Percentiles rank a stretch among this genome's conserved stretches.
phyloP scores from a whole-genome alignment of 2,797 vertebrate genomes.

The Enteromius fasciolatus region DNA sequence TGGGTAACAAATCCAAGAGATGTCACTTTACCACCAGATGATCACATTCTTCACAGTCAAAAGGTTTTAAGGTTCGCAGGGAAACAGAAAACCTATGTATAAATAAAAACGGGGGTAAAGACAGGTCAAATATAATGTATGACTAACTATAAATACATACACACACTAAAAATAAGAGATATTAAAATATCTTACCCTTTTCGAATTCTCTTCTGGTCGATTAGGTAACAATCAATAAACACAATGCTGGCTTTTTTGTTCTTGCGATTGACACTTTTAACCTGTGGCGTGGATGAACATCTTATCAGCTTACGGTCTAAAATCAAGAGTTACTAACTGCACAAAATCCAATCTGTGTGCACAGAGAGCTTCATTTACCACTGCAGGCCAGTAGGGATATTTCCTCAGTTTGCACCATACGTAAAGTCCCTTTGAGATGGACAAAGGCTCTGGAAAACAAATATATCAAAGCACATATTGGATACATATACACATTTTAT shows the following conservation, averaged over 20 bases:
- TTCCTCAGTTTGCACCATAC: conserved; percentile 89
- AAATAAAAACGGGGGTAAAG: conserved; percentile 11
- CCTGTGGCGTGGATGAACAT: conserved; percentile 66
- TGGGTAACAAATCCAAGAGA: not conserved
- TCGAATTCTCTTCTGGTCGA: conserved; percentile 63
- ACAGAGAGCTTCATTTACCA: conserved; percentile 76
- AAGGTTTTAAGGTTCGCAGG: conserved; percentile 85
- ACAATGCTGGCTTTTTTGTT: conserved; percentile 84
- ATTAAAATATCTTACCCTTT: conserved; percentile 70
- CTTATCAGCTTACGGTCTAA: not conserved
- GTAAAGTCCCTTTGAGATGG: conserved; percentile 83
- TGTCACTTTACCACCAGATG: conserved; percentile 80
- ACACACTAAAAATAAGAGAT: not conserved
- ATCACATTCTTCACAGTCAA: conserved; percentile 86
- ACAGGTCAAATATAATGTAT: not conserved
- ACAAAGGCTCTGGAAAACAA: conserved; percentile 72
- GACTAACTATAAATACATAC: not conserved
- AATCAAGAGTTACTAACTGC: not conserved
- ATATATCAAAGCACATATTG: not conserved
- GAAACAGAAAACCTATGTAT: conserved; percentile 79
- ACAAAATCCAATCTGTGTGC: not conserved
- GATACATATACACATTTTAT: not conserved
- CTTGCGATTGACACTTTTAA: conserved; percentile 84
- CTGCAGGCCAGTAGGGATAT: conserved; percentile 91
- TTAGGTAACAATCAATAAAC: conserved; percentile 79